A percentile compares a stretch with the other conserved stretches of the same genome.
phyloP scores from a whole-genome alignment of 2,113 vertebrate species.

The Brachirus orientalis region DNA sequence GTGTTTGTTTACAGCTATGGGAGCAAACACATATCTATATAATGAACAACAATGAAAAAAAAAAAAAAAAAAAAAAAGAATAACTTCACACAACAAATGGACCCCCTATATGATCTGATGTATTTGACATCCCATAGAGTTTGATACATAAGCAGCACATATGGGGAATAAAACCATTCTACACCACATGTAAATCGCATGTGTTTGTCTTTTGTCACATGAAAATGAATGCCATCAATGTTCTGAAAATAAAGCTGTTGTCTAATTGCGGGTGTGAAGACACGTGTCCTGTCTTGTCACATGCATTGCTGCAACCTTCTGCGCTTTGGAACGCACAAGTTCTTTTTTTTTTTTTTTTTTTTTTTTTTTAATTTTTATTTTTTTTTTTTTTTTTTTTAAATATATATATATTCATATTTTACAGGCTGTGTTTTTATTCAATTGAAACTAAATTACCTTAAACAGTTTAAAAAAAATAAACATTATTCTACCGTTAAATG shows the following conservation, averaged over 20 bases:
- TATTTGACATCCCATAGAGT: not conserved
- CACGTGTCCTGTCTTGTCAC: not conserved
- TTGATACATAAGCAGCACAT: constrained; percentile 12
- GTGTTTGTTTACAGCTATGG: constrained; percentile 65
- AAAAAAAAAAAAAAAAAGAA: not conserved
- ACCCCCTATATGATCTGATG: not conserved
- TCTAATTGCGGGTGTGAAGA: constrained; percentile 11
- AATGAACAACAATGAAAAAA: constrained; percentile 3
- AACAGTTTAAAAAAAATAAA: too few relatives aligned
- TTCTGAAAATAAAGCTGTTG: constrained; percentile 36
- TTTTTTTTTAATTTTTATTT: too few relatives aligned
- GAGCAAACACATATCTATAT: constrained; percentile 17
- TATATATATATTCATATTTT: too few relatives aligned
- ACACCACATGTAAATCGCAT: constrained; percentile 14
- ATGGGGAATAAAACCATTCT: constrained; percentile 1
- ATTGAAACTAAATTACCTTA: too few relatives aligned
- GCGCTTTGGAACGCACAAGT: not conserved
- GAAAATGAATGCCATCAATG: constrained; percentile 35
- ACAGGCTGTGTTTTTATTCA: too few relatives aligned
- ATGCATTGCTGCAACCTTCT: constrained; percentile 26
- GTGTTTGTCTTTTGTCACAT: constrained; percentile 29
- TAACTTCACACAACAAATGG: constrained; percentile 1
- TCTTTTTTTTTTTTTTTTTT: too few relatives aligned
- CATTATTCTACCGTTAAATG: too few relatives aligned
- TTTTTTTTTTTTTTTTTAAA: too few relatives aligned